Percentiles rank a stretch among this genome's conserved stretches.
These are phyloP conservation scores for Myotis myotis DNA, from an alignment of 2,797 vertebrate species.

Conservation along the genomic window DNA sequence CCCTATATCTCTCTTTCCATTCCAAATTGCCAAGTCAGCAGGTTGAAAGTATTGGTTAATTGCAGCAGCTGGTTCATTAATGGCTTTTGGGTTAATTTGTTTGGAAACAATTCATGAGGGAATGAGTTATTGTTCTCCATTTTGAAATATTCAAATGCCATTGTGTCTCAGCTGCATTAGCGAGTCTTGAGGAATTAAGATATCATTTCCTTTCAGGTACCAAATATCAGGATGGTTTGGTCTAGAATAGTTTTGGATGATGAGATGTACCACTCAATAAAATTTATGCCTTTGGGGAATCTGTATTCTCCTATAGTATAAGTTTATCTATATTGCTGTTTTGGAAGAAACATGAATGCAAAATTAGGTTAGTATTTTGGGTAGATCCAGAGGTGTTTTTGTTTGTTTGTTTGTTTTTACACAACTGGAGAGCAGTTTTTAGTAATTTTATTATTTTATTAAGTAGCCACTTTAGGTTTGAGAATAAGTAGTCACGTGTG, in stretches of 20 bases:
- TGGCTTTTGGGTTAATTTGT: conserved; percentile 58
- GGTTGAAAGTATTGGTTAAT: conserved; percentile 45
- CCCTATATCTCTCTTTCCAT: background rate
- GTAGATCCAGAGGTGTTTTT: background rate
- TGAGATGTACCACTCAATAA: conserved; percentile 22
- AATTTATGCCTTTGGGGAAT: conserved; percentile 40
- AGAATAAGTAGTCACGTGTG: background rate
- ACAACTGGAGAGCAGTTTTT: background rate
- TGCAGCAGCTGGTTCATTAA: conserved; percentile 41
- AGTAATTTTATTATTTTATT: background rate
- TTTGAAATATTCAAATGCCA: conserved; percentile 60
- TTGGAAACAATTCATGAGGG: background rate
- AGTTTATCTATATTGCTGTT: conserved; percentile 60
- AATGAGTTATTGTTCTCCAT: background rate
- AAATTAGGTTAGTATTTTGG: conserved; percentile 8
- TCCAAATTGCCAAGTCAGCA: background rate
- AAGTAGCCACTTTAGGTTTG: background rate
- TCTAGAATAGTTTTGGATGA: conserved; percentile 13
- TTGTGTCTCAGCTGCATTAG: background rate
- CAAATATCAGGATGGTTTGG: conserved; percentile 21
- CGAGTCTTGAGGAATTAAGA: conserved; percentile 54
- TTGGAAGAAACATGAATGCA: background rate
- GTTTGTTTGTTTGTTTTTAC: background rate
- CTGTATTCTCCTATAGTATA: conserved; percentile 19
- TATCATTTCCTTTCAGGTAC: conserved; percentile 20